Percentiles rank a stretch among this genome's conserved stretches.
Conservation (phyloP, 2,888 invertebrate species). For the Arenicola marina region DNA sequence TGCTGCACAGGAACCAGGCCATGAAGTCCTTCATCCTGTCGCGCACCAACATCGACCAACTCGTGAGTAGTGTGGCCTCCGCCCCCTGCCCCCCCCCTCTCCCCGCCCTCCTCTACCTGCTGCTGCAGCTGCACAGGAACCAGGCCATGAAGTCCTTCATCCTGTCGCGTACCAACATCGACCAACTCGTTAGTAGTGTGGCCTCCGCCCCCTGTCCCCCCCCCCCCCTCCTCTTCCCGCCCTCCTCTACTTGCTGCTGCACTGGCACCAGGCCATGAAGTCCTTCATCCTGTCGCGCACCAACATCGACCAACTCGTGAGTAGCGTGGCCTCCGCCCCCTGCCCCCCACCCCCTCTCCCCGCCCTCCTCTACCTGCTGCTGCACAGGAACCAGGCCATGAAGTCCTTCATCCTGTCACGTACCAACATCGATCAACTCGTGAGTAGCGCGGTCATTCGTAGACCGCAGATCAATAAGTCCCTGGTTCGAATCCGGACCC, state of each 20-base stretch:
- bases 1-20: slow-evolving; percentile 74
- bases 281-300: slow-evolving; percentile 65
- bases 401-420: slow-evolving; percentile 65
- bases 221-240: no score
- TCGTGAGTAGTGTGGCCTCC: no score
- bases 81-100: no score
- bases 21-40: slow-evolving; percentile 66
- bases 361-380: slow-evolving; percentile 84
- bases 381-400: slow-evolving; percentile 72
- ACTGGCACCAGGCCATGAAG: slow-evolving; percentile 67
- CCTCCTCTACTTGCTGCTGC: slow-evolving; percentile 87
- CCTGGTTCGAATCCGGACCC: no score
- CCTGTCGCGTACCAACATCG: slow-evolving; percentile 65
- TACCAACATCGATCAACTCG: slow-evolving; percentile 65
- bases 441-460: no score
- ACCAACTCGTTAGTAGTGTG: slow-evolving; percentile 63
- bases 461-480: no score
- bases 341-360: no score
- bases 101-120: slow-evolving; percentile 87
- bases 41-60: slow-evolving; percentile 64
- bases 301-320: slow-evolving; percentile 64
- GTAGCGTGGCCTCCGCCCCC: no score
- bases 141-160: slow-evolving; percentile 65
- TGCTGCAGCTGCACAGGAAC: slow-evolving; percentile 80
- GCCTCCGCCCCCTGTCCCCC: no score